These are phyloP conservation scores for Neogobius melanostomus DNA, from an alignment of 2,113 vertebrate genomes.

Conservation along the genomic window DNA sequence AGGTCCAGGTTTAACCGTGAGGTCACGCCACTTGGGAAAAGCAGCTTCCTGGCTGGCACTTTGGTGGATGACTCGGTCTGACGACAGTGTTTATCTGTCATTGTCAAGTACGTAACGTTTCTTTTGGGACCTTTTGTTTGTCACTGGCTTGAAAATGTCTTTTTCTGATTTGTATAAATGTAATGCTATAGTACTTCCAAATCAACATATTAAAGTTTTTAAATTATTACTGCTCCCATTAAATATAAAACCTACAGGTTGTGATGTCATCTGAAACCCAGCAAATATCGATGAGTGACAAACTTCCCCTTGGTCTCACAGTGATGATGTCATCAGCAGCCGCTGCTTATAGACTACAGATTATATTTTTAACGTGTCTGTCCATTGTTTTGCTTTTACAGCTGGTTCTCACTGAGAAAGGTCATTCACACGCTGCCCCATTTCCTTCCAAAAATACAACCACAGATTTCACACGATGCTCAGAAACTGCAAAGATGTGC, in stretches of 20 bases:
- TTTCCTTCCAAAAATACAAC: not conserved
- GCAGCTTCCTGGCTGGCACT: no score
- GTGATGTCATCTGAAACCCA: not conserved
- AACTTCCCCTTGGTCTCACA: not conserved
- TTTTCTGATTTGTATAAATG: no score
- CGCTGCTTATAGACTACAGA: not conserved
- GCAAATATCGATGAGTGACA: not conserved
- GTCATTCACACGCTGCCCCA: not conserved
- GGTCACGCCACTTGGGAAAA: no score
- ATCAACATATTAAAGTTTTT: no score
- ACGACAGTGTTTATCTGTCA: no score
- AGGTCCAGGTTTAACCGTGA: no score
- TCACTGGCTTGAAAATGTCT: no score
- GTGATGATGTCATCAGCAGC: not conserved
- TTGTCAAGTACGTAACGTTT: no score
- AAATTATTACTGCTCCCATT: not conserved
- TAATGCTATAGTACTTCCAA: no score
- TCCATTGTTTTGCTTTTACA: slow-evolving; percentile 12
- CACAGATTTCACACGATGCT: not conserved
- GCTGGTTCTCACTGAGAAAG: slow-evolving; percentile 3
- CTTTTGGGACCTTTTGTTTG: no score
- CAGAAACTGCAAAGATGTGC: no score
- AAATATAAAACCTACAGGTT: not conserved
- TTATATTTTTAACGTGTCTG: not conserved
- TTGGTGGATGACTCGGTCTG: no score